Evolutionary conservation across 2,797 vertebrate genomes (phyloP), one percentile per base, ranked within the genome.

Genomic region (Peromyscus nudipes): DNA sequence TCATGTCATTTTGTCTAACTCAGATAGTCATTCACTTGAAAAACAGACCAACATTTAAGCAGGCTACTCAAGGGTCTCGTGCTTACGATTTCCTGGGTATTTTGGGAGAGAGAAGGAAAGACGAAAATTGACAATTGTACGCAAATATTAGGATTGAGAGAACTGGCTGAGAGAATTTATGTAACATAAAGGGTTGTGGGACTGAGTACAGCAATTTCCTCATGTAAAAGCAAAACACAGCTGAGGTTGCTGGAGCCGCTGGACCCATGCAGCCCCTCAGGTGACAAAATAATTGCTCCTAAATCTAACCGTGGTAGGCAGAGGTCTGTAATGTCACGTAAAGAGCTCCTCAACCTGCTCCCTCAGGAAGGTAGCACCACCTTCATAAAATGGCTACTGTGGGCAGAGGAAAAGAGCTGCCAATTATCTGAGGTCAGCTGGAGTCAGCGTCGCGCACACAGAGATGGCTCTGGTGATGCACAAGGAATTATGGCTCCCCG

Each of bases 81-180:
- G 40, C 37, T 17, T 83, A 55, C 57, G 52, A 65, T 93, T 77
- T 23, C 49, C n/a, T 64, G 43, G n/a, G 19, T 21, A 91, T 40
- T 84, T 84, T 64, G 71, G 14, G 89, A 89, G 81, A 91, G 31
- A 69, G 6, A 37, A 88, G 17, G 14, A 43, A 88, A 85, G 55
- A 80, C 60, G 43, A 52, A 75, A 95, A 49, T 21, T 76, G 55
- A 62, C 31, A 25, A 49, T 52, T 76, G 0, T 71, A 11, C 65
- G 6, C 40, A 86, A 94, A 77, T 80, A 91, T 73, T 43, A 93
- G 52, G 76, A 95, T 69, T 67, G 85, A 83, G 9, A 25, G 11
- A 81, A 27, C 19, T 85, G 89, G 21, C 9, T 81, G 80, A 25
- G 71, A 71, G 8, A 10, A 13, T 40, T 71, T 71, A 21, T 71